Conservation (phyloP, 2,113 vertebrate species). For the Apteryx owenii region DNA sequence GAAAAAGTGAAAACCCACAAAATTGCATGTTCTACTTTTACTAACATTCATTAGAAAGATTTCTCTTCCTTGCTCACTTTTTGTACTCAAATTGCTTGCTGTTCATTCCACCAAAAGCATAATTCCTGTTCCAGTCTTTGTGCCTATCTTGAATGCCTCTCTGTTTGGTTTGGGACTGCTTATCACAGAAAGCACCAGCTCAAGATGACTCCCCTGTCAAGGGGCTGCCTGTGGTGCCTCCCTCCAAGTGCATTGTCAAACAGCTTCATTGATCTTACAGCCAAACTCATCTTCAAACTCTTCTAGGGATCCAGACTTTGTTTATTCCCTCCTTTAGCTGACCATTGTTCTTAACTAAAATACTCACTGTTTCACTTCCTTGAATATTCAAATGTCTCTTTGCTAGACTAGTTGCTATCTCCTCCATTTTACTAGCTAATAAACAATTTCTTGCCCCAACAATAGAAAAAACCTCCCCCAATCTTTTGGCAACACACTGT, state of each 20-base stretch:
- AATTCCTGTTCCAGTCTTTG: not conserved
- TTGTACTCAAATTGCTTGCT: not conserved
- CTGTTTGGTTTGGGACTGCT: not conserved
- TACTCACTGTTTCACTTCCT: not conserved
- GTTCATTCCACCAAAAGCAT: not conserved
- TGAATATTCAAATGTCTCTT: not conserved
- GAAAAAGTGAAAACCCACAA: not conserved
- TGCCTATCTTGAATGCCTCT: not conserved
- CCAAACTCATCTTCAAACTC: not conserved
- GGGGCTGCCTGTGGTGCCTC: fast-evolving
- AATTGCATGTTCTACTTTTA: not conserved
- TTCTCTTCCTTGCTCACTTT: not conserved
- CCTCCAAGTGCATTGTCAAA: not conserved
- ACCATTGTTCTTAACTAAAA: not conserved
- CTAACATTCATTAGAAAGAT: not conserved
- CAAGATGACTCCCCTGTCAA: not conserved
- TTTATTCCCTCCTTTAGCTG: not conserved
- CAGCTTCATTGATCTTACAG: not conserved
- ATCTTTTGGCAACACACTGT: not conserved
- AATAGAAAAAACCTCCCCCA: not conserved
- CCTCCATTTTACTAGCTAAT: not conserved
- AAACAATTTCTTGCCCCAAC: not conserved
- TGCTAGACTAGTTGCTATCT: not conserved
- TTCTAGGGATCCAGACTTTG: not conserved
- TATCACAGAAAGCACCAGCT: not conserved